Evolutionary conservation across 2,888 invertebrate species (phyloP), one percentile per base, ranked within the genome.

Genomic region (Caenorhabditis sp.): DNA sequence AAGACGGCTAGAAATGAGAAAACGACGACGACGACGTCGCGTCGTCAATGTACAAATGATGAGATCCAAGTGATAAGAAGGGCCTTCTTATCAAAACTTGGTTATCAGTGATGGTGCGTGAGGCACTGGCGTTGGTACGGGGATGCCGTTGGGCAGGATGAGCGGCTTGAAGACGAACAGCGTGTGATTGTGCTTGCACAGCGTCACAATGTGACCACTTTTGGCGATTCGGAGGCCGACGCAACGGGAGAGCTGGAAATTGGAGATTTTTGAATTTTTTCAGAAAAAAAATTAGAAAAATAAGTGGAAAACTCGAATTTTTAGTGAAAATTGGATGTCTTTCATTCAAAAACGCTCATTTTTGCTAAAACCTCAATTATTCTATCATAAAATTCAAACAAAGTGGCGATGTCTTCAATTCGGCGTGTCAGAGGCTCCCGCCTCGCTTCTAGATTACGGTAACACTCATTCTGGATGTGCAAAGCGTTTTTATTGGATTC

Each of bases 111-210:
- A 74, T 13, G 72, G 9, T 4, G 61, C 5, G 51, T 69, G 64
- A 8, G 70, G 60, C n/a, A 80, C 74, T 1, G 80, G 80, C 9
- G 69, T 70, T 15, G 81, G 81, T 2, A 76, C 76, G 4, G 81
- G 81, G 20, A 65, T 50, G 20, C 81, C 81, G 44, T 76, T 80
- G 6, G 77, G 76, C 5, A 81, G 47, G 18, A 79, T 68, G 5
- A 85, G 64, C 15, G 86, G 84, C 58, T 87, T 86, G 84, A 88
- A 89, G n/a, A 87, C 87, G 72, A 87, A 87, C 20, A 90, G 82
- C 11, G 89, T 87, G 79, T 89, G 89, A 44, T 88, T 88, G 67
- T 90, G 90, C 58, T 89, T 88, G 62, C 89, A 89, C 44, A 90
- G 80, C 0, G 89, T 89, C 20, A 89, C 87, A 50, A 90, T 83